These are phyloP conservation scores for Taenaris catops DNA, from an alignment of 2,888 invertebrate genomes.

Conservation along the genomic window DNA sequence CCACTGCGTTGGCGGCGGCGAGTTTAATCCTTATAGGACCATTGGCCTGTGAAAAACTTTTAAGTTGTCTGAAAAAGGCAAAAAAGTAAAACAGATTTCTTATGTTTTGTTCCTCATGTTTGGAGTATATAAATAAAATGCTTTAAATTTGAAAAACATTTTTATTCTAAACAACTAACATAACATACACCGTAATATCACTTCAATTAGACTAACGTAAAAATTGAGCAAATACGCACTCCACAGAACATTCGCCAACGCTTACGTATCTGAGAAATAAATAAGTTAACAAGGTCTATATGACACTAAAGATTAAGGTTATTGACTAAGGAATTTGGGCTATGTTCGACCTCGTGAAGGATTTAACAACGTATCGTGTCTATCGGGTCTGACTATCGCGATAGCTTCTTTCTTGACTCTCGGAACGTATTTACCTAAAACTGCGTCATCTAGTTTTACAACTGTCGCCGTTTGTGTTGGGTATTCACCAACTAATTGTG, in stretches of 20 bases:
- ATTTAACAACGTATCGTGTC: conserved; percentile 27
- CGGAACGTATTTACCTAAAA: conserved; percentile 43
- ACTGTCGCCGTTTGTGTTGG: conserved; percentile 50
- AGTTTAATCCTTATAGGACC: conserved; percentile 25
- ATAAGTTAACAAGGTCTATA: conserved; percentile 53
- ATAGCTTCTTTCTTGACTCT: conserved; percentile 42
- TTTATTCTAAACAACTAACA: conserved; percentile 58
- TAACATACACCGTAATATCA: conserved; percentile 78
- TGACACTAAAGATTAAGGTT: conserved; percentile 61
- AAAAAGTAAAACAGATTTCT: not conserved
- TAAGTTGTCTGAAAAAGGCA: conserved; percentile 17
- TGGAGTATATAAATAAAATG: conserved; percentile 29
- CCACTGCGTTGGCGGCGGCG: conserved; percentile 22
- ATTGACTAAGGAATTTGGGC: conserved; percentile 56
- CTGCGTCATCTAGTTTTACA: conserved; percentile 58
- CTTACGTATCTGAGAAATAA: conserved; percentile 40
- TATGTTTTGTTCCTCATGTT: no score
- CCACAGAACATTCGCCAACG: conserved; percentile 27
- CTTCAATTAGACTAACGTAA: conserved; percentile 59
- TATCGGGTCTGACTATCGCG: conserved; percentile 28
- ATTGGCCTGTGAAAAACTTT: conserved; percentile 26
- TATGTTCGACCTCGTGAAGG: conserved; percentile 45
- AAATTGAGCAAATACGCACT: conserved; percentile 65
- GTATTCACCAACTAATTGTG: conserved; percentile 49
- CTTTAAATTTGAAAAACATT: conserved; percentile 45